Evolutionary conservation across 1,140 invertebrate genomes (phyloP).

Genomic region (Tachypleus tridentatus): DNA sequence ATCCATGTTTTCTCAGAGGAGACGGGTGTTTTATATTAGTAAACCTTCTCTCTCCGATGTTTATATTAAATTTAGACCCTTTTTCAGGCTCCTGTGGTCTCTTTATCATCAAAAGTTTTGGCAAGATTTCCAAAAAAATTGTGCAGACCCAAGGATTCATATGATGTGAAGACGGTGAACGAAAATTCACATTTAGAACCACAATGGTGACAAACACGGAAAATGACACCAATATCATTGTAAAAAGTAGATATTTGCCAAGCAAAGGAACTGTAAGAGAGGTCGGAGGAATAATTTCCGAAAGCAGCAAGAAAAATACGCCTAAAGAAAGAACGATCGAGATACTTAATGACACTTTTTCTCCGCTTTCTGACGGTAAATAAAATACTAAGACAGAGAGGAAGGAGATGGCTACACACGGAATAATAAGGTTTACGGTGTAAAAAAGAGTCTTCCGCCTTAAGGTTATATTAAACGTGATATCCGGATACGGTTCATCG

Average conservation of each 20-base stretch:
- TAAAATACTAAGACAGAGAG: constrained; percentile 98
- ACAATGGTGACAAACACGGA: constrained; percentile 96
- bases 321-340: constrained; percentile 95
- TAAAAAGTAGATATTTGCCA: constrained; percentile 91
- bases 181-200: constrained; percentile 95
- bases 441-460: constrained; percentile 92
- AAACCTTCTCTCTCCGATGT: too few relatives aligned
- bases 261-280: constrained; percentile 91
- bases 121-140: constrained; percentile 74
- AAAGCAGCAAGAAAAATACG: constrained; percentile 93
- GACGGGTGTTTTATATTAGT: too few relatives aligned
- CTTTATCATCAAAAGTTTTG: constrained; percentile 65
- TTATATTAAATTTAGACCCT: too few relatives aligned
- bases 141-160: constrained; percentile 74
- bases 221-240: constrained; percentile 95
- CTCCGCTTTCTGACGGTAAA: constrained; percentile 91
- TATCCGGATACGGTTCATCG: constrained; percentile 74
- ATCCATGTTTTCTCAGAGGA: too few relatives aligned
- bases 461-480: constrained; percentile 93
- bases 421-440: constrained; percentile 89
- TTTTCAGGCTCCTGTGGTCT: neutral
- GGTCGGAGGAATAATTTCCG: constrained; percentile 93
- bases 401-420: constrained; percentile 91
- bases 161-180: constrained; percentile 91
- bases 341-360: constrained; percentile 93